phyloP scores from a whole-genome alignment of 2,113 vertebrate genomes.

The Triplophysa siluroides region DNA sequence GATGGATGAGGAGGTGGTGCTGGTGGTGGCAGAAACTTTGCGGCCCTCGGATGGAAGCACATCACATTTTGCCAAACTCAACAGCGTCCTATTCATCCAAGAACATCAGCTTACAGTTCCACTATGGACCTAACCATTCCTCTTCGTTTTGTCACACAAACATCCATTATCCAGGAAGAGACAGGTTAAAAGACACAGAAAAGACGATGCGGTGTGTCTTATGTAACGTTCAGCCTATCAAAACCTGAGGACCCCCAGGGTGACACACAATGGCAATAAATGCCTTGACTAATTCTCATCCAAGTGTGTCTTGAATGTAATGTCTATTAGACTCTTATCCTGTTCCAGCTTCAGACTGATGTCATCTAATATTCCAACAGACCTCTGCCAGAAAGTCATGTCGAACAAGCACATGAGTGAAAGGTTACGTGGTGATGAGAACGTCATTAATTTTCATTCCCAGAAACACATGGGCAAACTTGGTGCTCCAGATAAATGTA shows the following conservation, averaged over 20 bases:
- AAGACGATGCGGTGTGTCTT: too few relatives aligned
- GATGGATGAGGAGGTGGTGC: not conserved
- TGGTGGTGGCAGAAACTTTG: not conserved
- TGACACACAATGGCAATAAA: not conserved
- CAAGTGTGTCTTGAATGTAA: constrained; percentile 2
- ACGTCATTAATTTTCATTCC: not conserved
- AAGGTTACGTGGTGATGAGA: constrained; percentile 4
- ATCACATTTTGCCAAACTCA: not conserved
- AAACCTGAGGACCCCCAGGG: not conserved
- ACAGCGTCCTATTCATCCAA: not conserved
- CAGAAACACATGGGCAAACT: constrained; percentile 14
- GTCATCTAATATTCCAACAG: constrained; percentile 27
- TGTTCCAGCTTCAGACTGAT: constrained; percentile 2
- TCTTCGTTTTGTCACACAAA: not conserved
- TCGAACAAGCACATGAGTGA: constrained; percentile 4
- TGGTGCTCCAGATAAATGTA: constrained; percentile 11
- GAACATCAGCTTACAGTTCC: not conserved
- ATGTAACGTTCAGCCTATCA: not conserved
- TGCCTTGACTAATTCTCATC: not conserved
- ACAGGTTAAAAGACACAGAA: not conserved
- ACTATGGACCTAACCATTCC: too few relatives aligned
- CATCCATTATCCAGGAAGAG: not conserved
- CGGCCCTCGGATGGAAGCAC: not conserved
- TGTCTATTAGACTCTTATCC: not conserved
- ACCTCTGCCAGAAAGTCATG: constrained; percentile 6